Base-by-base conservation (phyloP, 2,888 invertebrate genomes). In the Pedicia rivosa region DNA sequence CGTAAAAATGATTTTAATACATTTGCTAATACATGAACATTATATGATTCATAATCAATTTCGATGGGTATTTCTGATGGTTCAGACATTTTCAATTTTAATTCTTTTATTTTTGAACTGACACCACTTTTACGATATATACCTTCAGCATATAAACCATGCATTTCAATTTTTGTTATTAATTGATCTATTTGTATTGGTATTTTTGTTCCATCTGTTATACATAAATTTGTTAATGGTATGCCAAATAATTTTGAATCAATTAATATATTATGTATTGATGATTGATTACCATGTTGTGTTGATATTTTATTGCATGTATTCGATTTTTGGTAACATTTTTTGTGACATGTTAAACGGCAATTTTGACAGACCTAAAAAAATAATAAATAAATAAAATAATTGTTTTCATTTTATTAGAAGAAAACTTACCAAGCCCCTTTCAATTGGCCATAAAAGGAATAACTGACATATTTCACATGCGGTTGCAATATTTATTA, bases 401-500 rank as follows among this genome's bases (percentile, higher is more conserved):
- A n/a, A n/a, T n/a, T n/a, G n/a, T n/a, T n/a, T n/a, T n/a, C n/a
- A n/a, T n/a, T n/a, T n/a, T n/a, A 36, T 25, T 30, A 30, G 17
- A 37, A 33, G 14, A 16, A 22, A 26, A 43, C 47, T 47, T 42
- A 76, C 78, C 44, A 87, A 73, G 35, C 88, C 86, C 39, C 88
- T 71, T 58, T 92, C 92, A 43, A 91, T 81, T 39, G 92, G 88
- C 92, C 92, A 92, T 76, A 92, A 84, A 59, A 94, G 84, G 64
- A 88, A 84, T 3, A 83, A 81, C 51, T 78, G 82, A 64, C 92
- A 94, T 43, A 90, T 80, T 63, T 95, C 94, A 62, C 94, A 95
- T 48, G 86, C 91, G 4, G 92, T 94, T 10, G 91, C 90, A 52
- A 94, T 92, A 64, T 90, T 92, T 50, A 94, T 88, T 62, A 91